phyloP scores from a whole-genome alignment of 37 sponge, comb jelly and placozoan species.

The Corticium candelabrum region DNA sequence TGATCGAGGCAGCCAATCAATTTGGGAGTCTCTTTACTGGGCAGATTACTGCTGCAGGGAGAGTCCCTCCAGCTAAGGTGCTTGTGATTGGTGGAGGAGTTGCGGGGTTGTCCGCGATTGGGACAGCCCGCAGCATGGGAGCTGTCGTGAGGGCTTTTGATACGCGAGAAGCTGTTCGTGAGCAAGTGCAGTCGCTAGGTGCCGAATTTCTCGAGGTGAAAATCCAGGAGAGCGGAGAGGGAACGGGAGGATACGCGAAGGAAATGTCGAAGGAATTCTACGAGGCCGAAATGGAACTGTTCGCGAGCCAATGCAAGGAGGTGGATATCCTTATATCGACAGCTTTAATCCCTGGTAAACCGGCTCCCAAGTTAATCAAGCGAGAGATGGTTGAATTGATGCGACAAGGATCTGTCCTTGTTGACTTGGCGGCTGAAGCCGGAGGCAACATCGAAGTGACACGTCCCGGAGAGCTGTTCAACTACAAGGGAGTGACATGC shows the following conservation, averaged over 20 bases:
- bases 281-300: conserved; percentile 85
- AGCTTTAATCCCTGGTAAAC: conserved; percentile 89
- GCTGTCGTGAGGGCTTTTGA: conserved; percentile 88
- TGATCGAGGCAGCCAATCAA: conserved; percentile 80
- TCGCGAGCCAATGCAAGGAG: conserved; percentile 84
- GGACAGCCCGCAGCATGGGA: conserved; percentile 89
- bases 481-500: conserved; percentile 73
- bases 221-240: conserved; percentile 78
- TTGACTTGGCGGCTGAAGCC: conserved; percentile 86
- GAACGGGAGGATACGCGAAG: conserved; percentile 86
- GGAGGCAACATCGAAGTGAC: conserved; percentile 88
- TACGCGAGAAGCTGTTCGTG: conserved; percentile 77
- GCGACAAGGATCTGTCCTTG: conserved; percentile 88
- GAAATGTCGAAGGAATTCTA: conserved; percentile 88
- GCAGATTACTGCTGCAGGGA: conserved; percentile 90
- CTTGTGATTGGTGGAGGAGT: conserved; percentile 90
- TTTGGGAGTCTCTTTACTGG: conserved; percentile 94
- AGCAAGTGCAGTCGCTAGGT: conserved; percentile 80
- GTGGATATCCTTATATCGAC: conserved; percentile 86
- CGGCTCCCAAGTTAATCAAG: conserved; percentile 77
- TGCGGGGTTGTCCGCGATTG: conserved; percentile 76
- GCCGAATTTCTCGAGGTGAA: conserved; percentile 86
- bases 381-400: conserved; percentile 83
- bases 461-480: conserved; percentile 58
- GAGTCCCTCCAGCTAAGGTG: conserved; percentile 88